Percentiles rank a stretch among this genome's conserved stretches.
phyloP scores from a whole-genome alignment of 64 coral and sea anemone genomes.

The Stichodactyla helianthus region DNA sequence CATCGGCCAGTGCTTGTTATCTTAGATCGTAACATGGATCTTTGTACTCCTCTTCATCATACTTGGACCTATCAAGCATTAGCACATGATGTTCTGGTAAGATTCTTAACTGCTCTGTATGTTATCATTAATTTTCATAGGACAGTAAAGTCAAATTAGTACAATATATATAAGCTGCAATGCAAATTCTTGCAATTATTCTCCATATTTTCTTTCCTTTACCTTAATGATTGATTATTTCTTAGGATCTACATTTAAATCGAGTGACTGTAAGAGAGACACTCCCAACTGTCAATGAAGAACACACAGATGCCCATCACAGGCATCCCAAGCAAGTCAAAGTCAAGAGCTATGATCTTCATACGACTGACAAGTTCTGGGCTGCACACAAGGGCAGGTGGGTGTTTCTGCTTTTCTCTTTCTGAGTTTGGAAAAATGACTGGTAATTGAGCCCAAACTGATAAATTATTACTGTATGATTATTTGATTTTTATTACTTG shows the following conservation, averaged over 20 bases:
- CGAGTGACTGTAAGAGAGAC: conserved; percentile 81
- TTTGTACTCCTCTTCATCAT: conserved; percentile 92
- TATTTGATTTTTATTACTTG: not conserved
- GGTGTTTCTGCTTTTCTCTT: not conserved
- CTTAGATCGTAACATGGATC: conserved; percentile 90
- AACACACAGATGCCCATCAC: conserved; percentile 71
- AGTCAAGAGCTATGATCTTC: conserved; percentile 89
- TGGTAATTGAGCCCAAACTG: not conserved
- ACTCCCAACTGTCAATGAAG: conserved; percentile 10
- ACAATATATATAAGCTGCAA: no score
- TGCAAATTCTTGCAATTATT: no score
- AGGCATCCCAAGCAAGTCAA: conserved; percentile 76
- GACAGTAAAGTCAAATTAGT: not conserved
- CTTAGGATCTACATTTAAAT: conserved; percentile 90
- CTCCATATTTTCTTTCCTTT: no score
- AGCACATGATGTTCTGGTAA: conserved; percentile 93
- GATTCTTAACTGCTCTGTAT: not conserved
- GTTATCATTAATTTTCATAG: no score
- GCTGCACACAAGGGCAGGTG: conserved; percentile 91
- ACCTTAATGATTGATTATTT: not conserved
- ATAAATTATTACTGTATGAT: no score
- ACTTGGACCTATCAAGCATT: conserved; percentile 96
- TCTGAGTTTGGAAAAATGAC: not conserved
- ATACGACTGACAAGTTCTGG: conserved; percentile 87
- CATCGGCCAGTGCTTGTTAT: conserved; percentile 89